Percentiles rank a stretch among this genome's conserved stretches.
phyloP scores from a whole-genome alignment of 2,797 vertebrate genomes.

The Morelia viridis region DNA sequence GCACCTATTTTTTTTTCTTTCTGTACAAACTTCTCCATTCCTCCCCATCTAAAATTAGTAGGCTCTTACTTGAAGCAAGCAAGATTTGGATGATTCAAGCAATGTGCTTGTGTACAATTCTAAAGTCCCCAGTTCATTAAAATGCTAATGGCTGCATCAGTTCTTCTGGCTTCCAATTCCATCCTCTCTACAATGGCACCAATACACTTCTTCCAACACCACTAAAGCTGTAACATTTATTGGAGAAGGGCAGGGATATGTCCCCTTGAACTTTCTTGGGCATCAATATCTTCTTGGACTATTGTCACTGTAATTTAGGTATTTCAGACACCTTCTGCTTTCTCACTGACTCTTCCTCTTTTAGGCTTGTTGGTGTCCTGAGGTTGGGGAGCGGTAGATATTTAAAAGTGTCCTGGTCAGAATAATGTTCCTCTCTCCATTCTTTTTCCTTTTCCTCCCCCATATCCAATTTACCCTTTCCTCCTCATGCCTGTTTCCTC shows the following conservation, averaged over 20 bases:
- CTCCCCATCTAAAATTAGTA: background rate
- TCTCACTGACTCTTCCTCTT: background rate
- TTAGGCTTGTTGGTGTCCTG: background rate
- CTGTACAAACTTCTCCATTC: background rate
- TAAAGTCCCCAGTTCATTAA: background rate
- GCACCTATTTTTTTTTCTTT: background rate
- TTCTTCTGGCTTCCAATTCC: background rate
- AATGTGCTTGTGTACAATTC: background rate
- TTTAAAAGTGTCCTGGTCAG: background rate
- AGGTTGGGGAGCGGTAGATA: background rate
- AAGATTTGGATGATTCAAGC: background rate
- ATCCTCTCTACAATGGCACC: background rate
- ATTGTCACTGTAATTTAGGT: background rate
- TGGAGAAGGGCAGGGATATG: background rate
- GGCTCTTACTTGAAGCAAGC: background rate
- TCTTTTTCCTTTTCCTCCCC: constrained; percentile 20
- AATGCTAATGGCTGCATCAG: background rate
- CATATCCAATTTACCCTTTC: background rate
- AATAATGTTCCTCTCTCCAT: constrained; percentile 17
- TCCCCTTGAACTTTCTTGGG: background rate
- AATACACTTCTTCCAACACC: background rate
- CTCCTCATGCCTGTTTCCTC: background rate
- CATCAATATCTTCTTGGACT: background rate
- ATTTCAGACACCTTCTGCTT: background rate
- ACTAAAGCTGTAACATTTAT: background rate